Conservation (phyloP, 2,888 invertebrate genomes). For the Helleia helle region DNA sequence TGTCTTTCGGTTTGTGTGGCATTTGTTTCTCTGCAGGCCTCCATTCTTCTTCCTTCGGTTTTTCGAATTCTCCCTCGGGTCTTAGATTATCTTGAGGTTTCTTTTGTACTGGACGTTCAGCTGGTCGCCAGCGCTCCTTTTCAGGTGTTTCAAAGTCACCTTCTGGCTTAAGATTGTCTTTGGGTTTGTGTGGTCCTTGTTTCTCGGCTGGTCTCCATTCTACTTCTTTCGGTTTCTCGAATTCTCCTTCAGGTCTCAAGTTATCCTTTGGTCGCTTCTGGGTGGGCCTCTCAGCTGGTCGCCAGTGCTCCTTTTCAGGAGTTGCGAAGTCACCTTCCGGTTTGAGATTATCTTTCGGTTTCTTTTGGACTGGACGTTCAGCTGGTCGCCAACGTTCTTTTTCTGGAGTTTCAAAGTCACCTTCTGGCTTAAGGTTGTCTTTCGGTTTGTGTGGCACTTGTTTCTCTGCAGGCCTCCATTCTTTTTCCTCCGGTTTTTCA, state of each 20-base stretch:
- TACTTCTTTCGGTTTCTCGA: too few relatives aligned
- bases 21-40: conserved; percentile 43
- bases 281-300: too few relatives aligned
- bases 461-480: conserved; percentile 42
- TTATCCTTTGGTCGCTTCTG: too few relatives aligned
- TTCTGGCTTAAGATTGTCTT: too few relatives aligned
- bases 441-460: too few relatives aligned
- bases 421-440: conserved; percentile 73
- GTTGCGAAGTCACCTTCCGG: conserved; percentile 63
- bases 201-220: too few relatives aligned
- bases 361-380: conserved; percentile 44
- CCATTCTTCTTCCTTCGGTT: conserved; percentile 49
- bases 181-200: too few relatives aligned
- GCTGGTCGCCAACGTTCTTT: conserved; percentile 60
- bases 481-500: conserved; percentile 47
- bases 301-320: conserved; percentile 40
- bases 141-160: too few relatives aligned
- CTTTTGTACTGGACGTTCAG: conserved; percentile 34
- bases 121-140: too few relatives aligned
- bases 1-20: too few relatives aligned
- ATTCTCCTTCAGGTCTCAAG: too few relatives aligned
- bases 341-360: conserved; percentile 70
- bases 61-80: conserved; percentile 68
- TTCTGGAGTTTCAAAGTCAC: conserved; percentile 63
- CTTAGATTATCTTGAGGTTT: conserved; percentile 64